phyloP scores from a whole-genome alignment of 2,113 vertebrate genomes.

The Sturnus vulgaris region DNA sequence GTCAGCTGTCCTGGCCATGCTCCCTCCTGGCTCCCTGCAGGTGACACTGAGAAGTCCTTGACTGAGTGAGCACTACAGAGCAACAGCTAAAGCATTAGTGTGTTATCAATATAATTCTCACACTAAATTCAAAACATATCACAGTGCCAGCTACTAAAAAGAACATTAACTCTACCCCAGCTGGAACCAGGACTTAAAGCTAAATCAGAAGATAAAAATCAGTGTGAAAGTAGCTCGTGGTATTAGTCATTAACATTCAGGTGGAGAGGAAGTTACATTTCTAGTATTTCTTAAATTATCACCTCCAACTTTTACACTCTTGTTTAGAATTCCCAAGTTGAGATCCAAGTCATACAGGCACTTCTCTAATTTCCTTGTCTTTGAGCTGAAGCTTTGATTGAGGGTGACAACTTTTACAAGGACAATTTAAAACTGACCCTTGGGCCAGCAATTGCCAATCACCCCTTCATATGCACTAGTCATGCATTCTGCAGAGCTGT shows the following conservation, averaged over 20 bases:
- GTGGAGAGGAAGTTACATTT: not conserved
- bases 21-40: not conserved
- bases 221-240: not conserved
- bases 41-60: not conserved
- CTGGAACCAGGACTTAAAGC: not conserved
- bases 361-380: constrained; percentile 21
- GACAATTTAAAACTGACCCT: constrained; percentile 52
- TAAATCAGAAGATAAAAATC: not conserved
- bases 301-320: not conserved
- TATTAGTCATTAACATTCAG: not conserved
- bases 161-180: not conserved
- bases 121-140: not conserved
- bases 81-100: not conserved
- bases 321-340: not conserved
- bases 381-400: constrained; percentile 31
- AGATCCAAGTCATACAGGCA: not conserved
- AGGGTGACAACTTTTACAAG: constrained; percentile 50
- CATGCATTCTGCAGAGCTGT: not conserved
- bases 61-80: not conserved
- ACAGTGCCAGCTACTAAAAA: not conserved
- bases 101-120: not conserved
- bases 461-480: not conserved
- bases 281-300: not conserved
- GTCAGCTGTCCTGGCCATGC: not conserved
- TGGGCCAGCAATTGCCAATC: constrained; percentile 46